Base-by-base conservation (phyloP, 2,113 vertebrate species). In the Scytalopus superciliaris region DNA sequence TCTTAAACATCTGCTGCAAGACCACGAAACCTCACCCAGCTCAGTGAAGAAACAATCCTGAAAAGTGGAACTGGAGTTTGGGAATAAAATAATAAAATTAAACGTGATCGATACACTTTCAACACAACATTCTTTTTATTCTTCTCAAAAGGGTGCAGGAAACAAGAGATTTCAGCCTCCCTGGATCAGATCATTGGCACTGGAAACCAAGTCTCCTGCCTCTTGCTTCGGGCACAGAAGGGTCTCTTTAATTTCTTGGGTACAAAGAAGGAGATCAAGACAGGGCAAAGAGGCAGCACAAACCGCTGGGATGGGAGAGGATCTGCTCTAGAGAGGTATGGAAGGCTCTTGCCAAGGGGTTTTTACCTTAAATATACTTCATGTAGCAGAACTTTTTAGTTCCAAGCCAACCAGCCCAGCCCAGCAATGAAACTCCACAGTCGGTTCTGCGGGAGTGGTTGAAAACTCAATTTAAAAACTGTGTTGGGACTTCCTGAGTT, bases 41-140 rank as follows among this genome's bases (percentile, higher is more conserved):
- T 13, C n/a, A 30, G 23, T 14, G 18, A 30, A 15, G 62, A 56
- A 85, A 57, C 11, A 63, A 27, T 4, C n/a, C 8, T 8, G 12
- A 49, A 62, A 77, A 5, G 17, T 19, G 25, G 40, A 81, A n/a
- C 6, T 37, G 22, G 30, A 50, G 14, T 10, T 74, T 19, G n/a
- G 19, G 53, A 42, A 57, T 3, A 8, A 37, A 42, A n/a, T 13
- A 27, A 12, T 10, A 31, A 63, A 70, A 72, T 28, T 6, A n/a
- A 50, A 64, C 9, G 19, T 7, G 5, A 62, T 24, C 23, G 16
- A 23, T 8, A 21, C 19, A 1, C 0, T n/a, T 85, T 90, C 66
- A 86, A 40, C 39, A 53, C 37, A 68, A 73, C 7, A 16, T 79
- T 66, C 0, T 47, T 83, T 96, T 97, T 95, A 96, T 96, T 97